phyloP scores from a whole-genome alignment of 2,113 vertebrate genomes.

The Urocynchramus pylzowi region DNA sequence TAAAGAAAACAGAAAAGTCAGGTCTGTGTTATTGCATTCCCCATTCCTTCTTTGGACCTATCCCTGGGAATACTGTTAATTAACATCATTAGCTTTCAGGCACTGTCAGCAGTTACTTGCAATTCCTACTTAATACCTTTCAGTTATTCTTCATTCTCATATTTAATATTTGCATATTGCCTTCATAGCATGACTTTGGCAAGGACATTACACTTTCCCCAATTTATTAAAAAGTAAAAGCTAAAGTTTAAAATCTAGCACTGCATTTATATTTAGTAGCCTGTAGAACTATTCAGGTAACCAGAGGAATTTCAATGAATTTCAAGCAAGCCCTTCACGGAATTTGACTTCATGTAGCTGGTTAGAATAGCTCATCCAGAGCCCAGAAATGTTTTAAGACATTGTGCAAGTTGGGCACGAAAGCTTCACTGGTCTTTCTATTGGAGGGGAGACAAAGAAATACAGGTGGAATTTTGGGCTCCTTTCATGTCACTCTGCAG shows the following conservation, averaged over 20 bases:
- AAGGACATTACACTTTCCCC: constrained; percentile 8
- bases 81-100: constrained; percentile 66
- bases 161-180: constrained; percentile 56
- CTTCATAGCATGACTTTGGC: constrained; percentile 25
- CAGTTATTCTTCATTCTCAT: constrained; percentile 48
- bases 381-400: neutral
- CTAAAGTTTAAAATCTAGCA: neutral
- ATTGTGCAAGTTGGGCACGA: neutral
- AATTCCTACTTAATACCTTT: constrained; percentile 60
- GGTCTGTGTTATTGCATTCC: neutral
- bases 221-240: constrained; percentile 18
- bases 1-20: neutral
- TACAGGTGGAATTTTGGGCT: neutral
- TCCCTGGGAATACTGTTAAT: constrained; percentile 58
- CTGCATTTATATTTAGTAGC: neutral
- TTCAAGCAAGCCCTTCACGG: neutral
- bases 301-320: neutral
- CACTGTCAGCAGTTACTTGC: constrained; percentile 54
- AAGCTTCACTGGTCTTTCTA: neutral
- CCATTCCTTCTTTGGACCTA: neutral
- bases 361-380: neutral
- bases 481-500: neutral
- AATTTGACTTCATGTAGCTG: neutral
- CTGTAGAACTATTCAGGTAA: neutral
- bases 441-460: neutral